Evolutionary conservation across 2,797 vertebrate species (phyloP).

Genomic region (Simalia tracyae): DNA sequence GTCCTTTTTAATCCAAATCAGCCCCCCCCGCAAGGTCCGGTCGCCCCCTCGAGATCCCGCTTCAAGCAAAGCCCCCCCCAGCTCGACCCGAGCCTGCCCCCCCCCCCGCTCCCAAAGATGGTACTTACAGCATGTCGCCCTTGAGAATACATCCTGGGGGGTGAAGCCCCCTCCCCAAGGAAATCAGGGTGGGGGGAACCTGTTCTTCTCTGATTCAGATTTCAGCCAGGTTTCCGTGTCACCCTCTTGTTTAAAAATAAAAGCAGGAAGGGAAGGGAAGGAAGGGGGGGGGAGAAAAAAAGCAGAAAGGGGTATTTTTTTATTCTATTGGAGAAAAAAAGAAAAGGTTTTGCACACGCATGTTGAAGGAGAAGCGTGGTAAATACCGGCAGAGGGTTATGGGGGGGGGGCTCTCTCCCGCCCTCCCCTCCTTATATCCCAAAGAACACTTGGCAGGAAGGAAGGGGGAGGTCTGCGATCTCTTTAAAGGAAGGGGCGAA

Average conservation of each 20-base stretch:
- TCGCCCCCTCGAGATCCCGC: neutral
- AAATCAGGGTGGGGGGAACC: neutral
- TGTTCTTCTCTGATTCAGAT: neutral
- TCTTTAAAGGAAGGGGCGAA: neutral
- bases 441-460: neutral
- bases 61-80: neutral
- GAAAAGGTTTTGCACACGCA: neutral
- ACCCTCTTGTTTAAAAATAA: neutral
- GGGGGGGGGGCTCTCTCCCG: neutral
- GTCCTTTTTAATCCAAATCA: neutral
- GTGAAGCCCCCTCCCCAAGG: slow-evolving; percentile 43
- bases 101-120: neutral
- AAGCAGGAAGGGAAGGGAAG: neutral
- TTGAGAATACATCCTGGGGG: slow-evolving; percentile 89
- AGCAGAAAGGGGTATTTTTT: neutral
- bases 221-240: neutral
- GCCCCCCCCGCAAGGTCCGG: neutral
- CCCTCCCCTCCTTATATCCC: neutral
- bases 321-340: neutral
- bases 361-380: neutral
- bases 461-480: neutral
- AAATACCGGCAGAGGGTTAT: neutral
- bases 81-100: neutral
- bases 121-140: slow-evolving; percentile 88
- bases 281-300: neutral